Percentiles rank a stretch among this genome's conserved stretches.
phyloP scores from a whole-genome alignment of 2,113 vertebrate genomes.

The Petaurus breviceps region DNA sequence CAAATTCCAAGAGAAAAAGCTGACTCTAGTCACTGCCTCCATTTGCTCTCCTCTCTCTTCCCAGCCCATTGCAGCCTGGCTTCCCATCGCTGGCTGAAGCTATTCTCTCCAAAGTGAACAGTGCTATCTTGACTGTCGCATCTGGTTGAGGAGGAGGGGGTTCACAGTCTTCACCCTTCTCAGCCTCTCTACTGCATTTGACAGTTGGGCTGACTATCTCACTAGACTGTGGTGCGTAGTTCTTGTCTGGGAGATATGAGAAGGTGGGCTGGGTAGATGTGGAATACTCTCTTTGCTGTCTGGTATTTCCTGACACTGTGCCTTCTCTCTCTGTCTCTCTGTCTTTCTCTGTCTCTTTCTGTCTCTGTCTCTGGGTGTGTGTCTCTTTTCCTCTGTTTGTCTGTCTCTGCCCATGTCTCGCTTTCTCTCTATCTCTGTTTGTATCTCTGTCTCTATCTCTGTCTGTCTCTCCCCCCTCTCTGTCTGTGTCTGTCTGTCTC shows the following conservation, averaged over 20 bases:
- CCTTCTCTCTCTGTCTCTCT: background rate
- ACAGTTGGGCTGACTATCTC: background rate
- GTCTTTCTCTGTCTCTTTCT: too few species aligned
- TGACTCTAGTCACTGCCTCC: background rate
- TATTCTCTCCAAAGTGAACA: background rate
- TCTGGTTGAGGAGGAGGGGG: background rate
- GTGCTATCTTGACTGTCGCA: background rate
- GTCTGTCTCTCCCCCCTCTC: too few species aligned
- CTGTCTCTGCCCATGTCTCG: too few species aligned
- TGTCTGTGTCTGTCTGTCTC: too few species aligned
- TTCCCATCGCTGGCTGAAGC: background rate
- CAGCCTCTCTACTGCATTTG: background rate
- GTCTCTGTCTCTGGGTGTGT: too few species aligned
- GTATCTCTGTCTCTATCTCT: too few species aligned
- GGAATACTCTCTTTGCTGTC: conserved; percentile 31
- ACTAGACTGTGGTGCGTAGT: background rate
- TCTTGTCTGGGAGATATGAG: background rate
- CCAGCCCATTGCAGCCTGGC: background rate
- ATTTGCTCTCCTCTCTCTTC: background rate
- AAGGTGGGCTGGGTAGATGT: background rate
- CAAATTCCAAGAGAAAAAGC: background rate
- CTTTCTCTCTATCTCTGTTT: too few species aligned
- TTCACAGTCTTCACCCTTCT: background rate
- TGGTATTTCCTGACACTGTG: background rate
- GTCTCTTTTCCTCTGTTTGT: background rate